These are phyloP conservation scores for Todus mexicanus DNA, from an alignment of 2,797 vertebrate species.

Conservation along the genomic window DNA sequence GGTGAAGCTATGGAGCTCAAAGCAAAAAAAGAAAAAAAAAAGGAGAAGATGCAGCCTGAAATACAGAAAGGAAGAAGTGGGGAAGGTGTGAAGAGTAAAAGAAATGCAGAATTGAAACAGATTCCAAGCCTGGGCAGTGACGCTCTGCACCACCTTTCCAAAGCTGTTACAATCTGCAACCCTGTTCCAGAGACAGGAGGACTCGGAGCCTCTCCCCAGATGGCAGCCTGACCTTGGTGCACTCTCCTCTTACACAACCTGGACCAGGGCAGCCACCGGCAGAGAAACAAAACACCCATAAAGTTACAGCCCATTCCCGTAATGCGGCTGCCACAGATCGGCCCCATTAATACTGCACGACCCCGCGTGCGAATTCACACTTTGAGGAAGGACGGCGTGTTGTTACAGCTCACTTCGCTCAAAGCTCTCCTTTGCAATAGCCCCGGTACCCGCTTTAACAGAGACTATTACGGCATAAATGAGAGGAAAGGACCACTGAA, in stretches of 20 bases:
- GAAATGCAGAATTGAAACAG: not conserved
- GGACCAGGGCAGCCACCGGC: not conserved
- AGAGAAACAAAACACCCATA: not conserved
- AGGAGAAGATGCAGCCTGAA: not conserved
- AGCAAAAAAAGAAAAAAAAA: not conserved
- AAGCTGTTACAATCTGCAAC: not conserved
- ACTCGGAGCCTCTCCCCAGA: not conserved
- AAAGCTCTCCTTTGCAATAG: not conserved
- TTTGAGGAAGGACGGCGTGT: not conserved
- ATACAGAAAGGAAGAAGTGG: not conserved
- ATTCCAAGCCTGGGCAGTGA: not conserved
- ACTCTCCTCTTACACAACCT: not conserved
- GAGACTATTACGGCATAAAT: slow-evolving; percentile 15
- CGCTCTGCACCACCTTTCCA: not conserved
- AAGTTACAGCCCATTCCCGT: not conserved
- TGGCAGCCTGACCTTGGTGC: slow-evolving; percentile 21
- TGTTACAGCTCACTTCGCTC: not conserved
- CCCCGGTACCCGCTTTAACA: not conserved
- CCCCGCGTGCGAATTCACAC: not conserved
- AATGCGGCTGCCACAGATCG: not conserved
- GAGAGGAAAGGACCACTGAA: slow-evolving; percentile 61
- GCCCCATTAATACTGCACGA: not conserved
- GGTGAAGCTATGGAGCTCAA: not conserved
- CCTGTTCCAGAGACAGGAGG: not conserved
- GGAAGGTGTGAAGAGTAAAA: not conserved